Base-by-base conservation (phyloP, 2,113 vertebrate species). In the Ameiurus melas region DNA sequence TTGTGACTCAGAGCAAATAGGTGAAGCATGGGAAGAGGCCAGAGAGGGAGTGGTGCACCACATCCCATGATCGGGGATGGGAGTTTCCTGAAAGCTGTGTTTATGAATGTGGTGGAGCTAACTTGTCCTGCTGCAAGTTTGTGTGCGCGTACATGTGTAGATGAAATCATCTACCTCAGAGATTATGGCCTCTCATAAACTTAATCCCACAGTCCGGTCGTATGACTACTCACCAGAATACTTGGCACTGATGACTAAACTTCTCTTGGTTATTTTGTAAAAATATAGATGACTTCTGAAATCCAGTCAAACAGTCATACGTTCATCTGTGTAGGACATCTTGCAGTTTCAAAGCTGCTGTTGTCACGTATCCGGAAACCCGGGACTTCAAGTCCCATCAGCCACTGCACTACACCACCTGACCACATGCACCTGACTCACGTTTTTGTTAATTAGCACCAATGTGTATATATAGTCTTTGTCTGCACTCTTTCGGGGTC, bases 21-120 rank as follows among this genome's bases (percentile, higher is more conserved):
- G 27, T 36, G 43, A 71, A 22, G 43, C 20, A 39, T 58, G 4
- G 55, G 71, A 33, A 47, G 27, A 58, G 27, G 47, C 27, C 51
- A 16, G 33, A 33, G 17, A 82, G 64, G 64, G 51, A 70, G 86
- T 57, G 30, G 47, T 36, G 14, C 12, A 5, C 47, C 47, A 80
- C n/a, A 66, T 79, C 85, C 60, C 77, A 68, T 81, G 33, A 43
- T 47, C 30, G 8, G 33, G n/a, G 57, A 5, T 4, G 5, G 20
- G 33, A 60, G 60, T 85, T 77, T 85, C 25, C 33, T 88, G 30
- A 2, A 17, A 58, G 51, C 62, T 80, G 62, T 51, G 53, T 81
- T 71, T 87, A 66, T 68, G 43, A 47, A 51, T 51, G 81, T 80
- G 53, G 85, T 71, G 83, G 55, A 68, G 55, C 33, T 36, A 64